Percentiles rank a stretch among this genome's conserved stretches.
Conservation (phyloP, 2,888 invertebrate species). For the Scaptomyza polygonia region DNA sequence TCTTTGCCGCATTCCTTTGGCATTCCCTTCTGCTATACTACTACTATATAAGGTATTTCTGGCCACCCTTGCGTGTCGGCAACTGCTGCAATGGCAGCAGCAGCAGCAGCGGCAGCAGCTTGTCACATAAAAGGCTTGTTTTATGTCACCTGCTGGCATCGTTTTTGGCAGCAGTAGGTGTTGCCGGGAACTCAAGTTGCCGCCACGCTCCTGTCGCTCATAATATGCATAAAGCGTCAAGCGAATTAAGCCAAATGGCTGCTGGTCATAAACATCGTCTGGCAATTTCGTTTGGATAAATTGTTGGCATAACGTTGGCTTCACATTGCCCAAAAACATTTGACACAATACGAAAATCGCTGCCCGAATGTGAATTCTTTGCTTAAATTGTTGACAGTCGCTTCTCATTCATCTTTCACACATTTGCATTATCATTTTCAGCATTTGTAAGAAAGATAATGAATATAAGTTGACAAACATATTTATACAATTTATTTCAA, state of each 20-base stretch:
- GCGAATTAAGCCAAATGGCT: conserved; percentile 57
- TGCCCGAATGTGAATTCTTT: conserved; percentile 19
- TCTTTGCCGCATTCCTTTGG: conserved; percentile 36
- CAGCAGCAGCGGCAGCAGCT: conserved; percentile 45
- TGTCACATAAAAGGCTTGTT: conserved; percentile 78
- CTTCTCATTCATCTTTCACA: neutral
- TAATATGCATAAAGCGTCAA: conserved; percentile 64
- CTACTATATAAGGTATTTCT: conserved; percentile 24
- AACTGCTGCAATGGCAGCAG: conserved; percentile 51
- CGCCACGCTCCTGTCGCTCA: conserved; percentile 53
- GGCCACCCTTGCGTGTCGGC: conserved; percentile 65
- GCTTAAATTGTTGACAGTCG: conserved; percentile 1
- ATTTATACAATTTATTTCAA: too few relatives aligned
- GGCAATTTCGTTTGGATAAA: conserved; percentile 24
- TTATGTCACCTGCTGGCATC: conserved; percentile 70
- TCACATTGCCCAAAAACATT: conserved; percentile 15
- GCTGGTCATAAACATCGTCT: conserved; percentile 44
- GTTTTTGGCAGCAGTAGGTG: conserved; percentile 18
- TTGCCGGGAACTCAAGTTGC: conserved; percentile 7
- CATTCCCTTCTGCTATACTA: conserved; percentile 18
- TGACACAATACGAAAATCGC: conserved; percentile 35
- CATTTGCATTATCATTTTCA: neutral
- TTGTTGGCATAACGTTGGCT: conserved; percentile 13
- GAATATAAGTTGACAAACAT: too few relatives aligned
- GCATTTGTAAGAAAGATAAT: too few relatives aligned